Base-by-base conservation (phyloP, 2,113 vertebrate species). In the Tenrec ecaudatus region DNA sequence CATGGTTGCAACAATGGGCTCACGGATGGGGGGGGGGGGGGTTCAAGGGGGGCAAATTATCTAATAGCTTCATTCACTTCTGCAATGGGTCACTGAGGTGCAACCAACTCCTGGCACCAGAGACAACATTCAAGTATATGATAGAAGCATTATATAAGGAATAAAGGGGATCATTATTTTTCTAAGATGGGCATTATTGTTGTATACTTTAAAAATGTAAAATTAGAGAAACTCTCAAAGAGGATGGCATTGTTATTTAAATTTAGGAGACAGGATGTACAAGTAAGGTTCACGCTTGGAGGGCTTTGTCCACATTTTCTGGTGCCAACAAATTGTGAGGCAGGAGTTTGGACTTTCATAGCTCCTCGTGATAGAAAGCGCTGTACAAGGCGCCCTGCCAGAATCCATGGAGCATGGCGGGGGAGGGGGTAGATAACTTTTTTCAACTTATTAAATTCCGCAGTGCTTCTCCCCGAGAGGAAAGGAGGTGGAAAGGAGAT, bases 391-490 rank as follows among this genome's bases (percentile, higher is more conserved):
- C 79, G 71, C 64, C 43, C 89, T 90, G 91, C 89, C 96, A 94
- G 78, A 92, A 83, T 76, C 58, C 40, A 73, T 71, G 88, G 10
- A 81, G 68, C 6, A 17, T 3, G 40, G 40, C 47, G 47, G 47
- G 47, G 12, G 4, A 2, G 2, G 6, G 36, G 84, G 27, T 1
- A 79, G 89, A 89, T 88, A 90, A 96, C 89, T 94, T 96, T 82
- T 90, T 93, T 92, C 82, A 58, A 91, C 47, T 92, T 93, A 90
- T 83, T 96, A 92, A 88, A 95, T 95, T 93, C 94, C 71, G 62
- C 58, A 47, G 82, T 87, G 82, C 82, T 95, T 96, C 85, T 94
- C 90, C 47, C 82, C 2, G 0, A 76, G n/a, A 91, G 69, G 85
- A 93, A 86, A 68, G 66, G 75, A 92, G 82, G 78, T 85, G 71